These are phyloP conservation scores for Callyntrura guangdongensis DNA, from an alignment of 2,888 invertebrate genomes.

Conservation along the genomic window DNA sequence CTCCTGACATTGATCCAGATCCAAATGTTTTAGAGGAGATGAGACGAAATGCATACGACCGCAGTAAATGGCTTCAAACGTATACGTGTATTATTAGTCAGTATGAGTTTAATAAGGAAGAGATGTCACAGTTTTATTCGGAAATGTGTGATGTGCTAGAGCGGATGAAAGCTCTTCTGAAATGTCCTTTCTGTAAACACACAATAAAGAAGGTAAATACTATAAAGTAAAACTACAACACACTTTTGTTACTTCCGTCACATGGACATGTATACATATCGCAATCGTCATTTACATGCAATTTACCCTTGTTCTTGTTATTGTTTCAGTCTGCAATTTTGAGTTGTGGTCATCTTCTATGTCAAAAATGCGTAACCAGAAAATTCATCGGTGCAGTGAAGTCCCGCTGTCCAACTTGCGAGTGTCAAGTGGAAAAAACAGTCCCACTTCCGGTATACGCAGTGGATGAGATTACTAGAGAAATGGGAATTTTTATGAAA, in stretches of 20 bases:
- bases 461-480: constrained; percentile 75
- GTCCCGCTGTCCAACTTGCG: constrained; percentile 76
- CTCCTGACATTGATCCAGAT: constrained; percentile 75
- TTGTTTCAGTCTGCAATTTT: constrained; percentile 77
- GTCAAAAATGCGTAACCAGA: constrained; percentile 74
- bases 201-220: constrained; percentile 75
- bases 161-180: constrained; percentile 60
- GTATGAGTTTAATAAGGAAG: constrained; percentile 79
- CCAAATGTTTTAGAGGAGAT: constrained; percentile 78
- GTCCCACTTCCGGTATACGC: constrained; percentile 78
- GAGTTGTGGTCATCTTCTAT: constrained; percentile 77
- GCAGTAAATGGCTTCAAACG: constrained; percentile 80
- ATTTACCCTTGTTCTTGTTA: too few relatives aligned
- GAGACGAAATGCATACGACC: constrained; percentile 77
- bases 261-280: too few relatives aligned
- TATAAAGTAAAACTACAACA: too few relatives aligned
- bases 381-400: constrained; percentile 74
- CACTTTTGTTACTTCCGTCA: constrained; percentile 18
- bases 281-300: too few relatives aligned
- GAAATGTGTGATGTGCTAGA: constrained; percentile 78
- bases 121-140: constrained; percentile 76
- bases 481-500: constrained; percentile 73
- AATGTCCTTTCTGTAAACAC: constrained; percentile 75
- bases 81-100: constrained; percentile 76
- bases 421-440: constrained; percentile 64